These are phyloP conservation scores for Nothoprocta pentlandii DNA, from an alignment of 2,113 vertebrate genomes.

Conservation along the genomic window DNA sequence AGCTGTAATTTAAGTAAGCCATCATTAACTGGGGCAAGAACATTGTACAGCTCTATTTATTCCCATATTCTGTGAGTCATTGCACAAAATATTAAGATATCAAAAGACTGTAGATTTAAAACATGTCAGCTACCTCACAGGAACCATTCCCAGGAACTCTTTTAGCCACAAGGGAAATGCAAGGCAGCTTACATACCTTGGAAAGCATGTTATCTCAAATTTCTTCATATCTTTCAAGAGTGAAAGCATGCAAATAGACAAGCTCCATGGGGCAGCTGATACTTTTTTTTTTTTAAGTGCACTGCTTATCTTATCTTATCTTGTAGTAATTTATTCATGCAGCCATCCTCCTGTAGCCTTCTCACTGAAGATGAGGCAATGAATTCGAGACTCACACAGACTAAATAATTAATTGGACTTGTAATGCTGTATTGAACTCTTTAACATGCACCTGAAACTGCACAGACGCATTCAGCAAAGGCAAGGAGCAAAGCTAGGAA, in stretches of 20 bases:
- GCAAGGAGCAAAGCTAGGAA: not conserved
- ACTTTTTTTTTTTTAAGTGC: not conserved
- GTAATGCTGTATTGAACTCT: not conserved
- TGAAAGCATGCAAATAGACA: not conserved
- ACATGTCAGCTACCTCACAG: not conserved
- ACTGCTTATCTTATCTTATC: not conserved
- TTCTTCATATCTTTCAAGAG: not conserved
- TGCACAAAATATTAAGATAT: not conserved
- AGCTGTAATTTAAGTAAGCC: not conserved
- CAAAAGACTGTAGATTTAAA: not conserved
- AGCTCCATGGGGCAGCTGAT: not conserved
- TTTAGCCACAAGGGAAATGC: not conserved
- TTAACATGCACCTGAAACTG: not conserved
- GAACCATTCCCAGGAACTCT: not conserved
- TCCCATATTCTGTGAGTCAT: not conserved
- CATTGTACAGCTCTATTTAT: not conserved
- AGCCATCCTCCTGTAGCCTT: not conserved
- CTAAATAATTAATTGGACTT: constrained; percentile 54
- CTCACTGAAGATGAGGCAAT: not conserved
- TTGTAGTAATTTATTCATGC: constrained; percentile 8
- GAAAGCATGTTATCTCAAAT: not conserved
- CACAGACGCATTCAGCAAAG: not conserved
- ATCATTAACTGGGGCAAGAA: not conserved
- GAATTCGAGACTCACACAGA: not conserved
- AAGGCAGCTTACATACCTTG: not conserved